Conservation (phyloP, 2,888 invertebrate genomes). For the Himalopsyche kuldschensis region DNA sequence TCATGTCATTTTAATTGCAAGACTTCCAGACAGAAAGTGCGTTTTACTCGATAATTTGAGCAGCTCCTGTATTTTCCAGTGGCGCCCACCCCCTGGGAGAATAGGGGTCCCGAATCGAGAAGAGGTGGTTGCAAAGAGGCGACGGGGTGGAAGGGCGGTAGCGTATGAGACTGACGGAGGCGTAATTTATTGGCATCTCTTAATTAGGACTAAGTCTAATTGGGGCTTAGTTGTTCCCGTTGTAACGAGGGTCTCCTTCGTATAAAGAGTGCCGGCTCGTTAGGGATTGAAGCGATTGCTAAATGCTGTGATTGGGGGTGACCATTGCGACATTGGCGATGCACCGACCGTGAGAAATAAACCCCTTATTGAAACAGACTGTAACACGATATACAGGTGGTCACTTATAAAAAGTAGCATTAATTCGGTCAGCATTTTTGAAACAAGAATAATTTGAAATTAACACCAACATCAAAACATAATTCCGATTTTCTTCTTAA, state of each 20-base stretch:
- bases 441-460: too few relatives aligned
- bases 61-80: background rate
- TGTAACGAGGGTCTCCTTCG: slow-evolving; percentile 52
- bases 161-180: slow-evolving; percentile 55
- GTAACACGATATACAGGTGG: background rate
- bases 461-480: too few relatives aligned
- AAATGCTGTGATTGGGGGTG: slow-evolving; percentile 24
- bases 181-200: slow-evolving; percentile 65
- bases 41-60: background rate
- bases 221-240: slow-evolving; percentile 57
- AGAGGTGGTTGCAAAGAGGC: background rate
- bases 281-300: slow-evolving; percentile 37
- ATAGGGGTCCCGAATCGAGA: background rate
- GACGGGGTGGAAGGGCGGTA: slow-evolving; percentile 13
- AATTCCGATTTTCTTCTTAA: too few relatives aligned
- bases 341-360: background rate
- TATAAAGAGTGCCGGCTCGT: slow-evolving; percentile 37
- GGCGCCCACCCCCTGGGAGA: background rate
- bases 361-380: background rate
- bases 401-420: background rate
- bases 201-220: slow-evolving; percentile 66
- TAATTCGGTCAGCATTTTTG: too few relatives aligned
- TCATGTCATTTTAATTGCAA: too few relatives aligned
- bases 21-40: too few relatives aligned
- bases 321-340: background rate